phyloP scores from a whole-genome alignment of 2,888 invertebrate genomes.

The Agrotis ipsilon region DNA sequence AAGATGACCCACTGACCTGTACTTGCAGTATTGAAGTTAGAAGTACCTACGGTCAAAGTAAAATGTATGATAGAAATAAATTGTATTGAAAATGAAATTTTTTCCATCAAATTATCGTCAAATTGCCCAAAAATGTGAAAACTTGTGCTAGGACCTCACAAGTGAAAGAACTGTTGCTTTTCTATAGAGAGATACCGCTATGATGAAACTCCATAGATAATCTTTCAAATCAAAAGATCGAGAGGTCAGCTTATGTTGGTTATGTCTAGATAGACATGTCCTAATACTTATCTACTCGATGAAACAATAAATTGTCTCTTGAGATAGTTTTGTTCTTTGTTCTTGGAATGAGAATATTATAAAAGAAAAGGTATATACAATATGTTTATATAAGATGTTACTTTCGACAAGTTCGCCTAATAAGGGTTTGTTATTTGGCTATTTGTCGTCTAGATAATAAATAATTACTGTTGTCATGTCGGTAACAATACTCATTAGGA shows the following conservation, averaged over 20 bases:
- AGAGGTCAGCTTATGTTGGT: not conserved
- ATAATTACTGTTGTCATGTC: constrained; percentile 3
- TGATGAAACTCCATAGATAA: not conserved
- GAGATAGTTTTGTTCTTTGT: constrained; percentile 24
- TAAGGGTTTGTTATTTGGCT: constrained; percentile 2
- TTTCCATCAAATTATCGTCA: too few species aligned
- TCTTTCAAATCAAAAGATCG: not conserved
- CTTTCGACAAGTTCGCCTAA: not conserved
- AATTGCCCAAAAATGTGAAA: too few species aligned
- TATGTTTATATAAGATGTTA: not conserved
- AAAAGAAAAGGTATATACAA: not conserved
- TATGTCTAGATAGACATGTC: not conserved
- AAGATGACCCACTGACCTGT: too few species aligned
- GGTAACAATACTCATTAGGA: constrained; percentile 2
- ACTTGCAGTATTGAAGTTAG: too few species aligned
- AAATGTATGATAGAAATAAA: too few species aligned
- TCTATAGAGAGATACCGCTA: not conserved
- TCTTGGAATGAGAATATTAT: constrained; percentile 7
- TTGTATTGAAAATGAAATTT: too few species aligned
- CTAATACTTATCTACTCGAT: not conserved
- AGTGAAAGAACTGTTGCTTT: too few species aligned
- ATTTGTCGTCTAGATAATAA: constrained; percentile 1
- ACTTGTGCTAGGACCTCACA: too few species aligned
- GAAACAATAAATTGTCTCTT: constrained; percentile 12
- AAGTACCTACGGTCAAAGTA: too few species aligned